Base-by-base conservation (phyloP, 2,888 invertebrate genomes). In the Molorchus minor region DNA sequence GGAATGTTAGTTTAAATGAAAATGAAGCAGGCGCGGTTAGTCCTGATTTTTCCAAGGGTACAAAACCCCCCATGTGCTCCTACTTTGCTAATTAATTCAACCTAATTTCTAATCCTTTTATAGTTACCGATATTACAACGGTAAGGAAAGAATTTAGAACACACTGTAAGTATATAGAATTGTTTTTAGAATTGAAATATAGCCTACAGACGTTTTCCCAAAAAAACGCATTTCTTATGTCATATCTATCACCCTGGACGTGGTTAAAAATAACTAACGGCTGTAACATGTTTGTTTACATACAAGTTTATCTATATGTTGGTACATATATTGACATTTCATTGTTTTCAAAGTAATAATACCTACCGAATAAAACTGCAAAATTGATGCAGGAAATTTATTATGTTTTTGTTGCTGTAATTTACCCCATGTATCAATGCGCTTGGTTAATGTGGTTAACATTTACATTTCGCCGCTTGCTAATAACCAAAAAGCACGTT, bases 381-480 rank as follows among this genome's bases (percentile, higher is more conserved):
- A 40, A 52, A 52, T 17, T n/a, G 29, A 12, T 41, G 30, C 19
- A 41, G 52, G 2, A 41, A 25, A 52, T 52, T 52, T 52, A 52
- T 41, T 41, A 30, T 41, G 40, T 41, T 52, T 41, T 29, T 25
- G 41, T 52, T 41, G 41, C 41, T 52, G 52, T 52, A 52, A 41
- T 30, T 3, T 30, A n/a, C 30, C 16, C 30, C 25, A 16, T 20
- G 30, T 25, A 17, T 29, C 29, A 30, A 17, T 30, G 36, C 25
- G 15, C 21, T 29, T 52, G 19, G 41, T 52, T 52, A 52, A 52
- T 41, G 52, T 29, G 15, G 15, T 30, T 33, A 29, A 41, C 41
- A 52, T 52, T 52, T 52, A 19, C 52, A 17, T 13, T 52, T 40
- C 29, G 25, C 30, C 52, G 25, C 30, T 52, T 41, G 16, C 25